phyloP scores from a whole-genome alignment of 1,140 invertebrate genomes.

The Nasonia longicornis region DNA sequence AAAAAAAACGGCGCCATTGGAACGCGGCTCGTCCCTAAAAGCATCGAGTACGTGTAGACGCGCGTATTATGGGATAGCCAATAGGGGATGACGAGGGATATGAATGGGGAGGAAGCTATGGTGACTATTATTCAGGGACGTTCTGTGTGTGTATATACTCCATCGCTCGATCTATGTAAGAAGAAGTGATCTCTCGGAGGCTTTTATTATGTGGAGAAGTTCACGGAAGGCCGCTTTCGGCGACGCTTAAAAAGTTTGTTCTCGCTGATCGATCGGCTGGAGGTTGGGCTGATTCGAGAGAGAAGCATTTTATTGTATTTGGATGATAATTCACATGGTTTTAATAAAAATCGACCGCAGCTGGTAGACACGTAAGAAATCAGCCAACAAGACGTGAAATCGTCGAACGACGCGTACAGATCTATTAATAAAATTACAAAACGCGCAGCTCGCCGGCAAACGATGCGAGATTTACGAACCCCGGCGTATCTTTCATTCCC shows the following conservation, averaged over 20 bases:
- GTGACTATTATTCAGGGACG: constrained; percentile 23
- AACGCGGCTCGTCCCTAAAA: neutral
- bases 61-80: constrained; percentile 13
- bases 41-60: neutral
- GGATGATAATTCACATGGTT: neutral
- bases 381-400: neutral
- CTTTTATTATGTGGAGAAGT: too few species aligned
- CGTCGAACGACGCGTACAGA: neutral
- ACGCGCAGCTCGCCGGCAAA: neutral
- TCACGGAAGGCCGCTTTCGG: too few species aligned
- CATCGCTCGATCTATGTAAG: neutral
- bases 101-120: constrained; percentile 33
- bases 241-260: too few species aligned
- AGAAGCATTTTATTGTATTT: too few species aligned
- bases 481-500: neutral
- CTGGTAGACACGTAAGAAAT: neutral
- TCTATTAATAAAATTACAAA: constrained; percentile 13
- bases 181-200: neutral
- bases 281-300: too few species aligned
- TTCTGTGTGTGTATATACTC: constrained; percentile 1
- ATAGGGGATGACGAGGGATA: constrained; percentile 23
- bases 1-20: constrained; percentile 27
- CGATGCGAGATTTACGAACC: neutral
- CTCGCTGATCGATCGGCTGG: too few species aligned
- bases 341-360: neutral